Evolutionary conservation across 2,113 vertebrate genomes (phyloP).

Genomic region (Coracopsis vasa): DNA sequence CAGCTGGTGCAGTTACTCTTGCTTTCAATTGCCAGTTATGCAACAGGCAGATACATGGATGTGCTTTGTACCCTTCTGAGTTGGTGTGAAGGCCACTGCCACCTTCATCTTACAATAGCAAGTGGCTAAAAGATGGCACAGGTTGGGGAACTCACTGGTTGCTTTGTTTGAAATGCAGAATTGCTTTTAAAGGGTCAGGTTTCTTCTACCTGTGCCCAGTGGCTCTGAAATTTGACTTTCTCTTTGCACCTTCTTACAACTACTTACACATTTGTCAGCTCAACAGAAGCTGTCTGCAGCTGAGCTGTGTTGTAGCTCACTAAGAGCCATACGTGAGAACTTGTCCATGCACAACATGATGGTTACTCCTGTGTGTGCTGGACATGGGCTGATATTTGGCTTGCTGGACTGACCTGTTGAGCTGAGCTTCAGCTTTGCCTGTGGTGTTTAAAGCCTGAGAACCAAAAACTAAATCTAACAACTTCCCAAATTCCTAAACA

Average conservation of each 20-base stretch:
- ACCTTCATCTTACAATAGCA: background rate
- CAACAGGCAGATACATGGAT: background rate
- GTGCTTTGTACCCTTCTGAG: background rate
- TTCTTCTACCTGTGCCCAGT: background rate
- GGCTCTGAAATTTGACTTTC: background rate
- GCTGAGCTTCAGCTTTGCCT: background rate
- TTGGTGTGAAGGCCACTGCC: background rate
- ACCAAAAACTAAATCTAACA: background rate
- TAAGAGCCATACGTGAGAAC: background rate
- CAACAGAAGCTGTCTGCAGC: background rate
- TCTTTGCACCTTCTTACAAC: background rate
- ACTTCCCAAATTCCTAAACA: background rate
- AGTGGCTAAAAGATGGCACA: background rate
- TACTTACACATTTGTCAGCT: background rate
- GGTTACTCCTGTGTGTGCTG: background rate
- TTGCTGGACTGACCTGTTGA: background rate
- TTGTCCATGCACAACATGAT: accelerated
- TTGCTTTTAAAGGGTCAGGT: background rate
- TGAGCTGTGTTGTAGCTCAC: background rate
- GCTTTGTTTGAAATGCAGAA: background rate
- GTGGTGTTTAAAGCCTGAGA: background rate
- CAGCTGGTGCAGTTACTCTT: background rate
- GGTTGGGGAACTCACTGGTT: background rate
- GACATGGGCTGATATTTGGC: background rate
- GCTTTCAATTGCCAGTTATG: background rate